Conservation (phyloP, 37 sponge, comb jelly and placozoan species). For the Aplysina aerophoba region DNA sequence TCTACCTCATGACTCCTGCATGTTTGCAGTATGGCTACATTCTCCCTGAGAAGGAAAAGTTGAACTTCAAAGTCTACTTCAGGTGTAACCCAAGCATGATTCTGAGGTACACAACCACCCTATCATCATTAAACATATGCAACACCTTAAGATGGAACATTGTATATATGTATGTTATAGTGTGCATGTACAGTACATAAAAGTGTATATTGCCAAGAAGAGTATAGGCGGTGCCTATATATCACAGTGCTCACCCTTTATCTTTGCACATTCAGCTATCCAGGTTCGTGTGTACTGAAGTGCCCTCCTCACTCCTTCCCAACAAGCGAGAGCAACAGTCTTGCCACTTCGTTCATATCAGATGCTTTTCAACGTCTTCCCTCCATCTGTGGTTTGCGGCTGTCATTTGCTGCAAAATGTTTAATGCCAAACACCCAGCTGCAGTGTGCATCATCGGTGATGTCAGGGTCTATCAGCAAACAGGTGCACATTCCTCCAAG, state of each 20-base stretch:
- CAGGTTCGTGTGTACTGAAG: slow-evolving; percentile 74
- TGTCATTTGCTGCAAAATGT: slow-evolving; percentile 39
- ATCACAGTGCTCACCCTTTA: neutral
- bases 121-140: neutral
- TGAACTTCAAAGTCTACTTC: slow-evolving; percentile 74
- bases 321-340: slow-evolving; percentile 29
- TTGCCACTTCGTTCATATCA: slow-evolving; percentile 46
- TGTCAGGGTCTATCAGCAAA: slow-evolving; percentile 4
- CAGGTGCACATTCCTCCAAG: neutral
- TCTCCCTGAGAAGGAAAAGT: slow-evolving; percentile 61
- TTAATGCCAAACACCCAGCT: slow-evolving; percentile 33
- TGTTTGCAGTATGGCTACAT: slow-evolving; percentile 75
- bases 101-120: slow-evolving; percentile 48
- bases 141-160: neutral
- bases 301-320: slow-evolving; percentile 43
- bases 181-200: too few relatives aligned
- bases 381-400: slow-evolving; percentile 48
- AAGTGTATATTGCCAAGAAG: too few relatives aligned
- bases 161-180: neutral
- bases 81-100: slow-evolving; percentile 50
- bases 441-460: neutral
- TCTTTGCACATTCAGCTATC: slow-evolving; percentile 51
- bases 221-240: too few relatives aligned
- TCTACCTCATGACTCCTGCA: too few relatives aligned
- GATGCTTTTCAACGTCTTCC: slow-evolving; percentile 62